Evolutionary conservation across 2,888 invertebrate species (phyloP).

Genomic region (Spodoptera exigua): DNA sequence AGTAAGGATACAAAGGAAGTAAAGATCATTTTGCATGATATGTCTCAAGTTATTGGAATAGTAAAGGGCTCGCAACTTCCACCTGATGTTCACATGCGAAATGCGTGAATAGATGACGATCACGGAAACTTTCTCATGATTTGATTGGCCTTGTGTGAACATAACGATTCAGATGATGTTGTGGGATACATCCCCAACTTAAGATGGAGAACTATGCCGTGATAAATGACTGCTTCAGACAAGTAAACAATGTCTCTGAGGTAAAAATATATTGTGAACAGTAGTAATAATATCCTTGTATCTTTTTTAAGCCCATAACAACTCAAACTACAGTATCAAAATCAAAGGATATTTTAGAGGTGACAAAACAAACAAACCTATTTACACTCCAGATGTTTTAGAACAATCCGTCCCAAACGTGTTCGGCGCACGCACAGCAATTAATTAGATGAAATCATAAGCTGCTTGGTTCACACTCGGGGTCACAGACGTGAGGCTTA

Average conservation of each 20-base stretch:
- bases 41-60: slow-evolving; percentile 56
- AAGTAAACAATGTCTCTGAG: slow-evolving; percentile 19
- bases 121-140: slow-evolving; percentile 42
- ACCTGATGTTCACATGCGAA: slow-evolving; percentile 52
- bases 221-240: neutral
- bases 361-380: slow-evolving; percentile 11
- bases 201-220: neutral
- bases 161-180: neutral
- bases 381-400: slow-evolving; percentile 6
- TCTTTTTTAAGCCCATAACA: neutral
- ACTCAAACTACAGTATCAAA: neutral
- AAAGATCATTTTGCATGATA: slow-evolving; percentile 51
- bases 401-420: slow-evolving; percentile 19
- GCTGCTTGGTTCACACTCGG: slow-evolving; percentile 50
- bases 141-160: slow-evolving; percentile 38
- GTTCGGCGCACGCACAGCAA: slow-evolving; percentile 29
- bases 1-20: slow-evolving; percentile 50
- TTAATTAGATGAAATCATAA: slow-evolving; percentile 63
- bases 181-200: neutral
- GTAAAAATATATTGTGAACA: slow-evolving; percentile 5
- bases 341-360: slow-evolving; percentile 5
- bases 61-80: slow-evolving; percentile 60
- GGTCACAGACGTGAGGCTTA: slow-evolving; percentile 53
- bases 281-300: neutral
- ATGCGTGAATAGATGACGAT: slow-evolving; percentile 53